Conservation (phyloP, 30 jellyfish, hydroid and myxozoan genomes). For the Chironex yamaguchii region DNA sequence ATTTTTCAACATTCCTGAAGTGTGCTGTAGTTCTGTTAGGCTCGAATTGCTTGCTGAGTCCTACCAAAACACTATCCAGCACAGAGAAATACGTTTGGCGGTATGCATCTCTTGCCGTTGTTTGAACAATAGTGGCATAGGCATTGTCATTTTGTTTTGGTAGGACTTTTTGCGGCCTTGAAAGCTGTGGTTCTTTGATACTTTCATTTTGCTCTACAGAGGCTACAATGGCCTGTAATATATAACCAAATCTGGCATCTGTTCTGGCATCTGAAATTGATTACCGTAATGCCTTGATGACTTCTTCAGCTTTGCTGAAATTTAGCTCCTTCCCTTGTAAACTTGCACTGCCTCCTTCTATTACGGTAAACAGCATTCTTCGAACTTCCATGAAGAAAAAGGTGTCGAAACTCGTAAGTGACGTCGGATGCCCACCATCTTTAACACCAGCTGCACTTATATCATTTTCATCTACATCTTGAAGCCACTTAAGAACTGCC, state of each 20-base stretch:
- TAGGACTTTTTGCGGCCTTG: slow-evolving; percentile 25
- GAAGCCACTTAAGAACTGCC: slow-evolving; percentile 41
- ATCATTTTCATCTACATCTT: slow-evolving; percentile 52
- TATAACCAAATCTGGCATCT: slow-evolving; percentile 24
- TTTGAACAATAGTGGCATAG: no score
- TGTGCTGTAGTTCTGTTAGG: slow-evolving; percentile 18
- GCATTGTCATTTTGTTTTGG: slow-evolving; percentile 4
- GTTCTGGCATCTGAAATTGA: slow-evolving; percentile 34
- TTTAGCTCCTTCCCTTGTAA: slow-evolving; percentile 42
- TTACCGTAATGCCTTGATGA: neutral
- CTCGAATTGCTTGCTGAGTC: slow-evolving; percentile 5
- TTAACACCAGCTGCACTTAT: slow-evolving; percentile 60
- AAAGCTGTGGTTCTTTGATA: slow-evolving; percentile 5
- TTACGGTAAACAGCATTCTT: slow-evolving; percentile 52
- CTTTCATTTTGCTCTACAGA: slow-evolving; percentile 1
- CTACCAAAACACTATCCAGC: slow-evolving; percentile 1
- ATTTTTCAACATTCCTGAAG: slow-evolving; percentile 17
- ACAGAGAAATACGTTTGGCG: slow-evolving; percentile 4
- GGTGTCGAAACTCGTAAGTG: slow-evolving; percentile 54
- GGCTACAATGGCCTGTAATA: neutral
- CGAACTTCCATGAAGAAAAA: slow-evolving; percentile 19
- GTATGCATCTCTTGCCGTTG: slow-evolving; percentile 5
- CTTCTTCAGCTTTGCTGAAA: slow-evolving; percentile 42
- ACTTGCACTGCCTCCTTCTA: slow-evolving; percentile 69
- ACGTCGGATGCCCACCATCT: slow-evolving; percentile 59